A percentile compares a stretch with the other conserved stretches of the same genome.
Evolutionary conservation across 1,140 invertebrate species (phyloP).

Genomic region (Drosophila melanogaster): DNA sequence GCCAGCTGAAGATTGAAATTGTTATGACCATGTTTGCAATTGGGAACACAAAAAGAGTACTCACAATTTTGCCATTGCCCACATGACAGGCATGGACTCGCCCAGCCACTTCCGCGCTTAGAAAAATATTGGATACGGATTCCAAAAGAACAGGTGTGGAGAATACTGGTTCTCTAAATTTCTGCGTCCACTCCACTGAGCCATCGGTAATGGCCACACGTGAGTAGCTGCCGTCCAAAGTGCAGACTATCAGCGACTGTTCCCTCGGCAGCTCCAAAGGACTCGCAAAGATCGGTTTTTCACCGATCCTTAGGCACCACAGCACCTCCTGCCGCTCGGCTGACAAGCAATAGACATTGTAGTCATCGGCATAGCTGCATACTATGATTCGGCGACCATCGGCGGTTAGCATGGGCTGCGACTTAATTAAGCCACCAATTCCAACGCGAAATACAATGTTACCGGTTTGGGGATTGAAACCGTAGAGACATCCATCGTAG

Average conservation of each 20-base stretch:
- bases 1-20: slow-evolving; percentile 34
- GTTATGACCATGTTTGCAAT: background rate
- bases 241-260: slow-evolving; percentile 62
- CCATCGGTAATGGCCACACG: slow-evolving; percentile 58
- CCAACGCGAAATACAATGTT: slow-evolving; percentile 84
- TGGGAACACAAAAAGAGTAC: background rate
- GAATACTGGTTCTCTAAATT: slow-evolving; percentile 70
- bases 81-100: slow-evolving; percentile 61
- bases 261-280: slow-evolving; percentile 53
- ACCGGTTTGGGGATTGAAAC: slow-evolving; percentile 84
- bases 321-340: slow-evolving; percentile 51
- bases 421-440: slow-evolving; percentile 86
- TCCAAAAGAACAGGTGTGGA: slow-evolving; percentile 63
- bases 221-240: slow-evolving; percentile 67
- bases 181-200: slow-evolving; percentile 56
- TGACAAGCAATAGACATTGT: slow-evolving; percentile 73
- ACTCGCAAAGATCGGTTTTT: slow-evolving; percentile 64
- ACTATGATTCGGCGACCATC: slow-evolving; percentile 56
- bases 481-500: slow-evolving; percentile 86
- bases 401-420: slow-evolving; percentile 72
- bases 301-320: slow-evolving; percentile 66
- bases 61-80: slow-evolving; percentile 59
- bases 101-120: slow-evolving; percentile 72
- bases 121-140: slow-evolving; percentile 33
- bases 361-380: slow-evolving; percentile 74